These are phyloP conservation scores for Calephelis virginiensis DNA, from an alignment of 1,140 invertebrate species.

Conservation along the genomic window DNA sequence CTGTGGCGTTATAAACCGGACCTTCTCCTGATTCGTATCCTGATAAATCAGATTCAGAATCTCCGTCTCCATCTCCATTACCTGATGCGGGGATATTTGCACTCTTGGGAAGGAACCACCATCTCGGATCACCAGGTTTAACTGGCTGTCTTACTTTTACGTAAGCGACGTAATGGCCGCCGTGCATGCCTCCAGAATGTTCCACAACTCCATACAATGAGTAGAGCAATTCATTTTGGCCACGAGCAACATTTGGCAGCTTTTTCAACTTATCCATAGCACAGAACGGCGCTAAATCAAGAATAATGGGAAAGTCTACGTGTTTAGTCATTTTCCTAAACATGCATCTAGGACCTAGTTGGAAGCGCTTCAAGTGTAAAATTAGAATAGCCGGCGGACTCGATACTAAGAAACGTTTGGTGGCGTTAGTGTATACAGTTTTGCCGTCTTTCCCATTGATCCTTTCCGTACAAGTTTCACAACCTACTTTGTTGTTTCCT, in stretches of 20 bases:
- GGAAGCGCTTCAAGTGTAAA: constrained; percentile 95
- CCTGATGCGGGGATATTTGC: constrained; percentile 73
- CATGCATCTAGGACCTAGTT: constrained; percentile 79
- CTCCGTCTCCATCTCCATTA: constrained; percentile 66
- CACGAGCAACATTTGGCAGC: constrained; percentile 80
- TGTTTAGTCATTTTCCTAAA: constrained; percentile 89
- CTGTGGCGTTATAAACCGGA: constrained; percentile 61
- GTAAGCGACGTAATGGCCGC: constrained; percentile 98
- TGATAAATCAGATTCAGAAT: constrained; percentile 68
- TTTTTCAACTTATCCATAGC: constrained; percentile 85
- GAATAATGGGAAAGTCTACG: constrained; percentile 91
- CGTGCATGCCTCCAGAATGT: constrained; percentile 92
- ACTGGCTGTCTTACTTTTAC: constrained; percentile 86
- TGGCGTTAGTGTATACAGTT: constrained; percentile 92
- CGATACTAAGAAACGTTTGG: constrained; percentile 94
- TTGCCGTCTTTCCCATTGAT: constrained; percentile 83
- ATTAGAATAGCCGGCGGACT: constrained; percentile 95
- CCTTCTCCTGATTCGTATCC: constrained; percentile 70
- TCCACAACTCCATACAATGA: constrained; percentile 96
- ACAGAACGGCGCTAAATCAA: constrained; percentile 95
- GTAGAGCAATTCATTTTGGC: constrained; percentile 88
- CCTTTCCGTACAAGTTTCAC: constrained; percentile 92
- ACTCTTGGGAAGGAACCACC: constrained; percentile 83
- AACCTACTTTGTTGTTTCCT: constrained; percentile 95
- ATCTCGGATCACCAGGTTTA: constrained; percentile 80